Conservation (phyloP, 2,797 vertebrate genomes). For the Macrochelys suwanniensis region DNA sequence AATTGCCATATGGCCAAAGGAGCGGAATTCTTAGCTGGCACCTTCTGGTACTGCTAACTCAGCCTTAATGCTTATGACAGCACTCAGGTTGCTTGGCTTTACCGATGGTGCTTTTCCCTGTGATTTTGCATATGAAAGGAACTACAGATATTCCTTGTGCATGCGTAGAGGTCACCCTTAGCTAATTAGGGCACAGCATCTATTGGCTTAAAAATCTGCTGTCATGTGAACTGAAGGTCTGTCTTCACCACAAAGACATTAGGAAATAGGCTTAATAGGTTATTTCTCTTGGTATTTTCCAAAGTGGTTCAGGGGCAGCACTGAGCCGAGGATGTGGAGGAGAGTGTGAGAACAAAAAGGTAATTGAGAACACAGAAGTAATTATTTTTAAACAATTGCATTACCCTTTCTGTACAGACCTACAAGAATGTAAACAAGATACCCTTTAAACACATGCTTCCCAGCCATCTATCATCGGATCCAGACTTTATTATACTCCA, state of each 20-base stretch:
- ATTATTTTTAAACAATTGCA: neutral
- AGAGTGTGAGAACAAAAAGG: rapidly evolving
- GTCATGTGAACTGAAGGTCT: neutral
- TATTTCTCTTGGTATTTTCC: neutral
- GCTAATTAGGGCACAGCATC: neutral
- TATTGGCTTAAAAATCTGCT: neutral
- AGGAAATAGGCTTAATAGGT: neutral
- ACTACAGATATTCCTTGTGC: neutral
- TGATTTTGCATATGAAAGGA: neutral
- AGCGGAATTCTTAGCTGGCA: neutral
- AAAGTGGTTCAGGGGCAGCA: rapidly evolving
- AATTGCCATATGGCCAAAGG: slow-evolving; percentile 1
- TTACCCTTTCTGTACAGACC: neutral
- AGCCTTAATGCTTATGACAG: neutral
- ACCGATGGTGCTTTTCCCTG: neutral
- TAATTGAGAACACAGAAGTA: neutral
- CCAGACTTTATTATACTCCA: slow-evolving; percentile 52
- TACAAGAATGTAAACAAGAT: slow-evolving; percentile 57
- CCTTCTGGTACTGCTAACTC: neutral
- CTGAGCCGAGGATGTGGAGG: rapidly evolving
- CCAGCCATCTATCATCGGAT: slow-evolving; percentile 61
- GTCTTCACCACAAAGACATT: neutral
- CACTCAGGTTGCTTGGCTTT: neutral
- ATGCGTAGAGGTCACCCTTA: neutral
- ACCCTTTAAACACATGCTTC: slow-evolving; percentile 40